Evolutionary conservation across 2,113 vertebrate species (phyloP).

Genomic region (Salminus brasiliensis): DNA sequence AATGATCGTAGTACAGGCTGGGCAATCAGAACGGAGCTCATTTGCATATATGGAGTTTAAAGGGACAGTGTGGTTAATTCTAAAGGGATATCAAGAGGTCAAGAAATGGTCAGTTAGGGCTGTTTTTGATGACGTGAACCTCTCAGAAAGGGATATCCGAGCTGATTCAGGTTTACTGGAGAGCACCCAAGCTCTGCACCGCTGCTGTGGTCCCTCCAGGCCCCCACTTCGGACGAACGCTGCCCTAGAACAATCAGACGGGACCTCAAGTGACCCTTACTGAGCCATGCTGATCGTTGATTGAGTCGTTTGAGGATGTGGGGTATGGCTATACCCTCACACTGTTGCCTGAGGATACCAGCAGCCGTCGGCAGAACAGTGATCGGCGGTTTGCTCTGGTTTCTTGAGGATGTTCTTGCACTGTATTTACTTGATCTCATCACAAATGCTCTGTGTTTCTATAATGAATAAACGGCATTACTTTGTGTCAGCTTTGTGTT

Average conservation of each 20-base stretch:
- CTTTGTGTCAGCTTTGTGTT: no score
- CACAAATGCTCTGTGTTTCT: background rate
- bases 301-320: background rate
- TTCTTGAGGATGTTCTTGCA: background rate
- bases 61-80: no score
- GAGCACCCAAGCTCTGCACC: background rate
- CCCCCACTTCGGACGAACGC: background rate
- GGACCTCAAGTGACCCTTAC: slow-evolving; percentile 23
- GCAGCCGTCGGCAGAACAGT: no score
- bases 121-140: no score
- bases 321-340: background rate
- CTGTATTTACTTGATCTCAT: background rate
- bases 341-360: no score
- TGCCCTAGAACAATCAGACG: slow-evolving; percentile 5
- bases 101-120: no score
- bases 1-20: no score
- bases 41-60: no score
- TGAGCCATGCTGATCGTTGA: background rate
- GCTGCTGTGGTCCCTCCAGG: background rate
- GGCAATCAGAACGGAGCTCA: no score
- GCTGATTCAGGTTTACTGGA: background rate
- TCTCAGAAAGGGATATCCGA: no score
- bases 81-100: no score
- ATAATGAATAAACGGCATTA: background rate
- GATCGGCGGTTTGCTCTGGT: no score